A percentile compares a stretch with the other conserved stretches of the same genome.
Evolutionary conservation across 2,797 vertebrate genomes (phyloP).

Genomic region (Carapus acus): DNA sequence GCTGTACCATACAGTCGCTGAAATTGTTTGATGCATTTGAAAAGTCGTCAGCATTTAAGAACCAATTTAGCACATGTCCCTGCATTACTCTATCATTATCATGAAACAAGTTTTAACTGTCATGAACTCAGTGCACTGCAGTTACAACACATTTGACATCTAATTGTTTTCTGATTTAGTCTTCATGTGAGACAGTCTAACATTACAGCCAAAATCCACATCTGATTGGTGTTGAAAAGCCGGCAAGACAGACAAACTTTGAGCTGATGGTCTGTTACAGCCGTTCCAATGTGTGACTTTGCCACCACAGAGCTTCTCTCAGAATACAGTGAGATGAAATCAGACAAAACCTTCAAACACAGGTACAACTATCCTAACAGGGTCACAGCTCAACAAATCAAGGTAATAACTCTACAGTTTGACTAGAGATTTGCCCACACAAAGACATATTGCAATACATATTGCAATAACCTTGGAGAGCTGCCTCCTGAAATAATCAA

Average conservation of each 20-base stretch:
- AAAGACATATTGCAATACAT: background rate
- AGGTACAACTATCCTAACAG: background rate
- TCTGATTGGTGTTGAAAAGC: conserved; percentile 19
- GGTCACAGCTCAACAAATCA: background rate
- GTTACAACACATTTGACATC: too few relatives aligned
- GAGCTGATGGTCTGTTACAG: conserved; percentile 8
- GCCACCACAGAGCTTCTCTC: background rate
- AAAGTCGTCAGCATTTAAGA: too few relatives aligned
- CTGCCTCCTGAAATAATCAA: conserved; percentile 21
- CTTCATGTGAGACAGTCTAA: conserved; percentile 1
- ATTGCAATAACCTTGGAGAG: conserved; percentile 9
- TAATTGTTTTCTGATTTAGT: background rate
- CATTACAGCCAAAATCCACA: too few relatives aligned
- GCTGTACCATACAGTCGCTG: too few relatives aligned
- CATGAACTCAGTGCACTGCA: too few relatives aligned
- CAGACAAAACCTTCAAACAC: conserved; percentile 17
- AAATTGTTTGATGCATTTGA: too few relatives aligned
- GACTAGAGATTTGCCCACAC: conserved; percentile 6
- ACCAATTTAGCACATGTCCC: too few relatives aligned
- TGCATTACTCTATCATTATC: too few relatives aligned
- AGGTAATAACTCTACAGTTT: conserved; percentile 11
- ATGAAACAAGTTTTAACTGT: too few relatives aligned
- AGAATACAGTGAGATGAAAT: conserved; percentile 19
- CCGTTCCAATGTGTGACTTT: conserved; percentile 3
- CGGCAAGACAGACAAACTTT: background rate